These are phyloP conservation scores for Chrysoperla carnea DNA, from an alignment of 1,140 invertebrate species.

Conservation along the genomic window DNA sequence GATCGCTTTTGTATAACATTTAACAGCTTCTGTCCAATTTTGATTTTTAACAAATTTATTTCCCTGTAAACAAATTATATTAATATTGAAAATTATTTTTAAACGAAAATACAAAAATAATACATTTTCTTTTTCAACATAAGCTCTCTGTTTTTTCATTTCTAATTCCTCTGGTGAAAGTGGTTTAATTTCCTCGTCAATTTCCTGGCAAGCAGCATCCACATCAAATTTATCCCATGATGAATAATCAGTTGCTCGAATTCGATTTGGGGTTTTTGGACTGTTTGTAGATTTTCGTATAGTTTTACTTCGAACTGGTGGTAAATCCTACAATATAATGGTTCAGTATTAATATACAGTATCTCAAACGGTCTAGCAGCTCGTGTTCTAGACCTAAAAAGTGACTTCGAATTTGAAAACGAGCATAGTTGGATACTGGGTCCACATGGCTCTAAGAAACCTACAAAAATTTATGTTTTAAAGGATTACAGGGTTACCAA, in stretches of 20 bases:
- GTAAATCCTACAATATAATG: conserved; percentile 20
- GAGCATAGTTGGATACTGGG: no score
- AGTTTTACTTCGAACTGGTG: conserved; percentile 32
- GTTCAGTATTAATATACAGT: neutral
- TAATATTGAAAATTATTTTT: neutral
- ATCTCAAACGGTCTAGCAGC: conserved; percentile 1
- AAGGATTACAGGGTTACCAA: no score
- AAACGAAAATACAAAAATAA: conserved; percentile 18
- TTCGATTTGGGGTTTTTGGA: conserved; percentile 17
- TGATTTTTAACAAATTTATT: conserved; percentile 64
- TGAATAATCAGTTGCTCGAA: conserved; percentile 41
- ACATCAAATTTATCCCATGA: conserved; percentile 71
- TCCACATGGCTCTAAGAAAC: no score
- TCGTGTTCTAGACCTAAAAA: no score
- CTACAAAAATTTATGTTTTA: no score
- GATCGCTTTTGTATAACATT: conserved; percentile 65
- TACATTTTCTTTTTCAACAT: conserved; percentile 41
- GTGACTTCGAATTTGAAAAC: no score
- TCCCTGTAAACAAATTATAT: conserved; percentile 36
- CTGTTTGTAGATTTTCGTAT: conserved; percentile 27
- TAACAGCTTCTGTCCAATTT: conserved; percentile 62
- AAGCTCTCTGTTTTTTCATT: conserved; percentile 25
- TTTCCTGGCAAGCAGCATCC: conserved; percentile 14
- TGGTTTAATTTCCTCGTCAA: conserved; percentile 14
- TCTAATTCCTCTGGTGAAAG: conserved; percentile 18